Conservation (phyloP, 2,113 vertebrate genomes). For the Bos indicus region DNA sequence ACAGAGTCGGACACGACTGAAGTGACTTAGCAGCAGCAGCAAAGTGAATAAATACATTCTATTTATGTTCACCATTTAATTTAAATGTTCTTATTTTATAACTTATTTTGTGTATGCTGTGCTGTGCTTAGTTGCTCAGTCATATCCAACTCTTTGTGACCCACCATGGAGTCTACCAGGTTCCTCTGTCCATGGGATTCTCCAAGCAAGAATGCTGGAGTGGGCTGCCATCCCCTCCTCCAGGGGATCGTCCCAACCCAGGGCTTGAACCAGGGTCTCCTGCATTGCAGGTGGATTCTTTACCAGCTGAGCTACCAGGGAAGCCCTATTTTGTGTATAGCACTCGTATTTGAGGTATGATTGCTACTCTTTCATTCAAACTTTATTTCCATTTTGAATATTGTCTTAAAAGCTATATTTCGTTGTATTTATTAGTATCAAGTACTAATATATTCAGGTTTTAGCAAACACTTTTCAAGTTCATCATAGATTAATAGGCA, state of each 20-base stretch:
- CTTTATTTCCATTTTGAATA: background rate
- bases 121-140: background rate
- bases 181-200: background rate
- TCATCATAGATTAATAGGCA: background rate
- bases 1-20: rapidly evolving
- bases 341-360: background rate
- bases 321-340: background rate
- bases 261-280: background rate
- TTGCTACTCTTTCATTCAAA: background rate
- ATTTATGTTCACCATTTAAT: background rate
- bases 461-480: conserved; percentile 6
- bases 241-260: background rate
- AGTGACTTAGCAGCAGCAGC: no score
- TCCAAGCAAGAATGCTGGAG: background rate
- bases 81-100: background rate
- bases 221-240: background rate
- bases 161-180: background rate
- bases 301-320: background rate
- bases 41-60: background rate
- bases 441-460: background rate
- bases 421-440: background rate
- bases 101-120: background rate
- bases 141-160: background rate
- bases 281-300: background rate
- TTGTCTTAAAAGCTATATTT: background rate